Base-by-base conservation (phyloP, 2,113 vertebrate genomes). In the Pygathrix nemaeus region DNA sequence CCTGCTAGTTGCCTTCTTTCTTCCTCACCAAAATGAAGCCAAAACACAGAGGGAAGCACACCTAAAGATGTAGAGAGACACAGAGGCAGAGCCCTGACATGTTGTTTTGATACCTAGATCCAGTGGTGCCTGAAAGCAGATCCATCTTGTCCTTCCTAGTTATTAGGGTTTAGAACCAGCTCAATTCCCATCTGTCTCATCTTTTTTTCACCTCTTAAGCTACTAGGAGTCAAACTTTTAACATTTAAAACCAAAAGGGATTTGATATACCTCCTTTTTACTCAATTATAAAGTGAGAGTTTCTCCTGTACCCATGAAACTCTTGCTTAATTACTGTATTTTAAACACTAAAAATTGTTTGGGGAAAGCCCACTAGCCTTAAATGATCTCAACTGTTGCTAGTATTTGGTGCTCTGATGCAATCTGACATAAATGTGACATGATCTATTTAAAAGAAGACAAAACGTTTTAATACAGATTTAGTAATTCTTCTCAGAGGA, bases 321-420 rank as follows among this genome's bases (percentile, higher is more conserved):
- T 57, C 91, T 82, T 92, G 35, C 68, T 88, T 95, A 86, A 75
- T 92, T 92, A 95, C 6, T 80, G 84, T 48, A 64, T 76, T 86
- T 92, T n/a, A 81, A 92, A 87, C 68, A 87, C 78, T 86, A 79
- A 94, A 85, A 92, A 50, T 79, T 70, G 20, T 68, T 90, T 86
- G 6, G 13, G 55, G 48, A 82, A 43, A 94, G 75, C 32, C 18
- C 8, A 90, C 91, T 78, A 85, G 27, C 61, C 82, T 88, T 91
- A 81, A 87, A 55, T 64, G 73, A 84, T 64, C 75, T 80, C 38
- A 93, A 55, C 35, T 72, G 78, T 50, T 90, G 35, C 35, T 93
- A 40, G 32, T 38, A 84, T 79, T 87, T n/a, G 66, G 43, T 32
- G 43, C n/a, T 83, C 75, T 68, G 87, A 40, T 25, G 30, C 94